Evolutionary conservation across 2,888 invertebrate genomes (phyloP).

Genomic region (Hypomecis punctinalis): DNA sequence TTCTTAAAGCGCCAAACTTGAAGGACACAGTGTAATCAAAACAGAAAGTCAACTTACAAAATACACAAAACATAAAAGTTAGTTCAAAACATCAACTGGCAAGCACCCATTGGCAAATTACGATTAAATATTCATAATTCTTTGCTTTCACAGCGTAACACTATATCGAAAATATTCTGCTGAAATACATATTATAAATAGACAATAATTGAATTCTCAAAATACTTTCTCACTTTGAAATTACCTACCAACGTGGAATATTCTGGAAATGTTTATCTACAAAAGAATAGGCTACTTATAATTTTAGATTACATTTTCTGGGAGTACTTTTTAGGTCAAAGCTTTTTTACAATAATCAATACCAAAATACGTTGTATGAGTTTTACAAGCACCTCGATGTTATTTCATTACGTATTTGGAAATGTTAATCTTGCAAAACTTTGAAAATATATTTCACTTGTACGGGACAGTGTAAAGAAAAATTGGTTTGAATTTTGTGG

Average conservation of each 20-base stretch:
- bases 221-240: slow-evolving; percentile 67
- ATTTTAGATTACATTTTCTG: slow-evolving; percentile 14
- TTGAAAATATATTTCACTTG: no score
- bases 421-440: no score
- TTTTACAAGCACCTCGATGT: no score
- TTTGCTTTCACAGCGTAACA: slow-evolving; percentile 74
- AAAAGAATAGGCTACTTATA: slow-evolving; percentile 30
- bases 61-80: neutral
- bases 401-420: no score
- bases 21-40: neutral
- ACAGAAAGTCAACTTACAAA: neutral
- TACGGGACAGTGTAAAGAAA: no score
- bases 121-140: slow-evolving; percentile 69
- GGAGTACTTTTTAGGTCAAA: slow-evolving; percentile 12
- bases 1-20: no score
- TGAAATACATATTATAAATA: slow-evolving; percentile 66
- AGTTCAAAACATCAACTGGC: slow-evolving; percentile 24
- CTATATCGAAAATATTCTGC: slow-evolving; percentile 81
- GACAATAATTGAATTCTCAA: slow-evolving; percentile 72
- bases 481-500: no score
- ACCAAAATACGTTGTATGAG: no score
- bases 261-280: slow-evolving; percentile 43
- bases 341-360: no score
- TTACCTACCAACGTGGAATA: slow-evolving; percentile 60
- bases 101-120: slow-evolving; percentile 63